A percentile compares a stretch with the other conserved stretches of the same genome.
phyloP scores from a whole-genome alignment of 2,113 vertebrate genomes.

The Brevimyrus niger region DNA sequence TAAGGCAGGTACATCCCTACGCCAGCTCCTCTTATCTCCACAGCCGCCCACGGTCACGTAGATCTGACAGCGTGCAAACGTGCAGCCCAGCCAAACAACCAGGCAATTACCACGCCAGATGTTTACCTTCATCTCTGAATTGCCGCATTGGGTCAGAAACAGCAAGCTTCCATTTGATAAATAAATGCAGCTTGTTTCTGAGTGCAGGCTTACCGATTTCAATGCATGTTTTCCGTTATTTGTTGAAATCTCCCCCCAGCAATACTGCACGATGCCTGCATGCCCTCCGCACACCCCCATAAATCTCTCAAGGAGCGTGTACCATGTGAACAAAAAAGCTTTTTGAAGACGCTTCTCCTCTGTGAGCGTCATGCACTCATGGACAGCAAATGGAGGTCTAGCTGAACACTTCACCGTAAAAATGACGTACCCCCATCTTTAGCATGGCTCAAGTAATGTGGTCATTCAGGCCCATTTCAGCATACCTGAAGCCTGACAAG shows the following conservation, averaged over 20 bases:
- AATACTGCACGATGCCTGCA: neutral
- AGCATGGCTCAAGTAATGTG: neutral
- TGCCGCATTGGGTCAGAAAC: constrained; percentile 2
- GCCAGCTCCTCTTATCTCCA: neutral
- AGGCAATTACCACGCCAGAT: neutral
- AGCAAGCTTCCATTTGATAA: constrained; percentile 3
- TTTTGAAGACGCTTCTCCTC: neutral
- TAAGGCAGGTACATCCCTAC: neutral
- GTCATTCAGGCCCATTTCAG: neutral
- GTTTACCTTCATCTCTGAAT: constrained; percentile 17
- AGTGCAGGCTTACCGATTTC: neutral
- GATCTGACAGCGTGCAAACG: neutral
- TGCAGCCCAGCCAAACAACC: neutral
- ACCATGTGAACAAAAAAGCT: neutral
- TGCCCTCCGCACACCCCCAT: neutral
- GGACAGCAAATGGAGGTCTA: neutral
- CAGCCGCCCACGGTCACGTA: neutral
- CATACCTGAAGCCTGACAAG: neutral
- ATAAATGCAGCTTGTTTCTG: constrained; percentile 1
- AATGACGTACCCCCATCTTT: neutral
- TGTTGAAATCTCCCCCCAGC: neutral
- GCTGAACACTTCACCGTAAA: neutral
- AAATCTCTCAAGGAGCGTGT: neutral
- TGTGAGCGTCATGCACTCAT: neutral
- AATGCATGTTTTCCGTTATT: neutral